A percentile compares a stretch with the other conserved stretches of the same genome.
phyloP scores from a whole-genome alignment of 2,113 vertebrate species.

The Suricata suricatta region DNA sequence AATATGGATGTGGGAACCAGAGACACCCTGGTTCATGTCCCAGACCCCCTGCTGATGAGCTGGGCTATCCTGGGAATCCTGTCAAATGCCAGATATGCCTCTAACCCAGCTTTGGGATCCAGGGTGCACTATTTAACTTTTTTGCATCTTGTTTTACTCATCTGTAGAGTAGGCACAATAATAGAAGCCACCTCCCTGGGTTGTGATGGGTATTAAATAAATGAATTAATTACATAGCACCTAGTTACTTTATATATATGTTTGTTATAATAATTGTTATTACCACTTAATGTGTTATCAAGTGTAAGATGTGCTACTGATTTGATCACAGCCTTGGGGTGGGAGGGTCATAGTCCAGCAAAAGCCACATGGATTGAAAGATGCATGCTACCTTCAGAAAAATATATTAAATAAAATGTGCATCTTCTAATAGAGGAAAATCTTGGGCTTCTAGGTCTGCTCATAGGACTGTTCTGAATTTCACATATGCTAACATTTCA shows the following conservation, averaged over 20 bases:
- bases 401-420: rapidly evolving
- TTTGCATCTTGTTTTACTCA: not conserved
- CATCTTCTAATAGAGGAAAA: not conserved
- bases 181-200: not conserved
- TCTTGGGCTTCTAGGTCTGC: not conserved
- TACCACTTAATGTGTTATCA: not conserved
- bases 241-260: not conserved
- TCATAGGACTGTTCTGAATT: not conserved
- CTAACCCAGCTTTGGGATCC: not conserved
- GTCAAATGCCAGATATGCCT: not conserved
- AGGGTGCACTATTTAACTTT: not conserved
- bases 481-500: not conserved
- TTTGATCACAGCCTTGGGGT: not conserved
- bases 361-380: not conserved
- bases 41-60: not conserved
- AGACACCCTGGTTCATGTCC: not conserved
- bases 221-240: not conserved
- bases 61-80: not conserved
- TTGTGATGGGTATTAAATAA: not conserved
- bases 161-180: not conserved
- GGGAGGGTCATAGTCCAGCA: rapidly evolving
- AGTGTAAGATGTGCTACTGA: not conserved
- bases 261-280: not conserved
- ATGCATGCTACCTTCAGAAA: not conserved
- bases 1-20: not conserved